These are phyloP conservation scores for Seriola rivoliana DNA, from an alignment of 2,113 vertebrate genomes.

Conservation along the genomic window DNA sequence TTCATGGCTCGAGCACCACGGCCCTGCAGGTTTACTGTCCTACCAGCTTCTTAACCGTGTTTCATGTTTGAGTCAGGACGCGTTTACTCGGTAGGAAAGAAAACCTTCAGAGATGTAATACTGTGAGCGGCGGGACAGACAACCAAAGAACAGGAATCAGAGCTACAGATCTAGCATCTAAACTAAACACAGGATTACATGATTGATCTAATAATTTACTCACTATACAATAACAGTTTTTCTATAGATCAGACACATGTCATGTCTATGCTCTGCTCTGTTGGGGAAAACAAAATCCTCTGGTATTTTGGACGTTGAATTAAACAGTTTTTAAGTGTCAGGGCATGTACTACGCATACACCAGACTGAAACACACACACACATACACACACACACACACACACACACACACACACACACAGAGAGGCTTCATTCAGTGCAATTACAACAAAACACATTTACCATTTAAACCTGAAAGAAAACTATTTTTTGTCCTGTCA, in stretches of 20 bases:
- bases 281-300: neutral
- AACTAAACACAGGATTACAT: neutral
- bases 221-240: no score
- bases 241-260: no score
- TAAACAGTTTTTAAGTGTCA: no score
- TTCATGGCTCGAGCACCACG: neutral
- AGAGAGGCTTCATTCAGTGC: neutral
- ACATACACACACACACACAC: no score
- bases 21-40: constrained; percentile 20
- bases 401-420: no score
- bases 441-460: neutral
- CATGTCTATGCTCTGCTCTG: neutral
- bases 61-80: neutral
- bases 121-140: neutral
- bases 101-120: constrained; percentile 16
- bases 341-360: no score
- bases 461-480: neutral
- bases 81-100: neutral
- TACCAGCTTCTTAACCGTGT: neutral
- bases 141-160: neutral
- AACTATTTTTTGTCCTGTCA: neutral
- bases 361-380: neutral
- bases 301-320: neutral
- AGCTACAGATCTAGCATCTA: neutral
- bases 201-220: neutral